Percentiles rank a stretch among this genome's conserved stretches.
These are phyloP conservation scores for Chaetodon trifasciatus DNA, from an alignment of 2,797 vertebrate genomes.

Conservation along the genomic window DNA sequence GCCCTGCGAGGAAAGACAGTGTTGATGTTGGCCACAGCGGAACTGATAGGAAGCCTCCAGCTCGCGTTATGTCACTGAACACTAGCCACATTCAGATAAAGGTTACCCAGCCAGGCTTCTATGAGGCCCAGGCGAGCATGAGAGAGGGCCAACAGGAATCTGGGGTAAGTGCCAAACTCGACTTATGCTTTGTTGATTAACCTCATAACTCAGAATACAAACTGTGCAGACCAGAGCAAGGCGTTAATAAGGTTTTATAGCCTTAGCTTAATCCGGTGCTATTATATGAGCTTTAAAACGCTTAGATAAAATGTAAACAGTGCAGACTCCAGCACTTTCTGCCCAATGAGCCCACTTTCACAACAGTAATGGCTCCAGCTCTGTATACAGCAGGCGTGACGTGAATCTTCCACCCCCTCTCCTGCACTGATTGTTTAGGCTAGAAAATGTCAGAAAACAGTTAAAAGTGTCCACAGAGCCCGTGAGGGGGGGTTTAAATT, in stretches of 20 bases:
- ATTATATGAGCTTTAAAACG: conserved; percentile 46
- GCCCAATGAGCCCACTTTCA: conserved; percentile 35
- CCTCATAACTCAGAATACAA: conserved; percentile 24
- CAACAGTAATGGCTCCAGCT: conserved; percentile 31
- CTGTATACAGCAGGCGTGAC: conserved; percentile 39
- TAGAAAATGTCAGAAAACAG: background rate
- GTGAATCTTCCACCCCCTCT: conserved; percentile 26
- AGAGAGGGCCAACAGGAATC: background rate
- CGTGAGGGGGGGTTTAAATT: background rate
- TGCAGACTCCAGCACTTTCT: conserved; percentile 37
- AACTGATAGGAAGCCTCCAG: conserved; percentile 64
- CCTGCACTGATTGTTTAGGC: background rate
- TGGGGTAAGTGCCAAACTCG: conserved; percentile 11
- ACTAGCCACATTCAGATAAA: conserved; percentile 73
- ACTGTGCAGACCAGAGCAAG: conserved; percentile 19
- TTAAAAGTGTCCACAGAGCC: background rate
- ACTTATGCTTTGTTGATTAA: conserved; percentile 37
- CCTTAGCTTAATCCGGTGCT: conserved; percentile 35
- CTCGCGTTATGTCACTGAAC: conserved; percentile 65
- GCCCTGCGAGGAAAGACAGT: conserved; percentile 45
- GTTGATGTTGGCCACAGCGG: conserved; percentile 67
- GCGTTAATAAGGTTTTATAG: conserved; percentile 51
- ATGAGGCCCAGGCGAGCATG: conserved; percentile 8
- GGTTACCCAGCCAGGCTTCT: conserved; percentile 55
- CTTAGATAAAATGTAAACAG: conserved; percentile 5